Base-by-base conservation (phyloP, 2,888 invertebrate genomes). In the Himalopsyche kuldschensis region DNA sequence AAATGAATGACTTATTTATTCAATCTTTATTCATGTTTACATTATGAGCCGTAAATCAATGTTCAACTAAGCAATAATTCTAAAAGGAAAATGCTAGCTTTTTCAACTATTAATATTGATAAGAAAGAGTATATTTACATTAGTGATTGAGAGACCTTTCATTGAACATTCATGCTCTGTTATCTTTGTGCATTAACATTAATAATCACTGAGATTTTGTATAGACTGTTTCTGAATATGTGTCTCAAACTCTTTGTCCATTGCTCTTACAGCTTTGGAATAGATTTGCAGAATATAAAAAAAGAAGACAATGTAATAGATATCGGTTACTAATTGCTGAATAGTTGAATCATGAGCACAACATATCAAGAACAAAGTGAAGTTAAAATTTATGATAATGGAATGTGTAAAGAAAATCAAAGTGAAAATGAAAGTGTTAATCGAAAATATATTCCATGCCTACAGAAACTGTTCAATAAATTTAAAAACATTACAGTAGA, bases 401-500 rank as follows among this genome's bases (percentile, higher is more conserved):
- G 8, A 55, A 15, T 55, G 8, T 24, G 15, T 15, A 41, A 41
- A 41, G 41, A 41, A 15, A 41, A 41, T 15, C 41, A 41, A 41
- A 41, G 41, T 41, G 41, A 41, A 41, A 41, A 55, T 55, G 24
- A 55, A 55, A 20, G 3, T 20, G 20, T 55, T 24, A 15, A 55
- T 0, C 3, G 10, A 6, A 8, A 20, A 55, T 55, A 24, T 55
- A 5, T 55, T 8, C 55, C 55, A 2, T 20, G 20, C 5, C 1
- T 55, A 15, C 3, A 15, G 24, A 55, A 94, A 88, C 94, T 94
- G 88, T 91, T 91, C 84, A 90, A 89, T 86, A 92, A 92, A 86
- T 90, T 95, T 87, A 90, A 92, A 78, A 92, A 95, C 87, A 95
- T 95, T 86, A 95, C 95, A 8, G 95, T 95, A 4, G 95, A 95